Evolutionary conservation across 2,888 invertebrate genomes (phyloP).

Genomic region (Psylliodes chrysocephalus): DNA sequence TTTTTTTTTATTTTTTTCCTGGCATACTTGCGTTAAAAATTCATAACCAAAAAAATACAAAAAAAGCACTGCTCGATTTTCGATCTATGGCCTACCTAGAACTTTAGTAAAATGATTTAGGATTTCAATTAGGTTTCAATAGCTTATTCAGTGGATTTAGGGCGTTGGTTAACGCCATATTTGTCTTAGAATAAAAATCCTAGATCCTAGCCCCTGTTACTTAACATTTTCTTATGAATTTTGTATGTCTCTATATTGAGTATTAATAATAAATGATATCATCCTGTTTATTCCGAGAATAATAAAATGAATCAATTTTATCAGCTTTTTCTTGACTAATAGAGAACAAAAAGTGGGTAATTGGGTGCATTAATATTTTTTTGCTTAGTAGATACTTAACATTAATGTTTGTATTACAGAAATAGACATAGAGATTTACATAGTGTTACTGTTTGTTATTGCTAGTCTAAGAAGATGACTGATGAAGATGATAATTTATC

Average conservation of each 20-base stretch:
- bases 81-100: slow-evolving; percentile 34
- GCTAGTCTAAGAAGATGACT: slow-evolving; percentile 59
- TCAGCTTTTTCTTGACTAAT: slow-evolving; percentile 20
- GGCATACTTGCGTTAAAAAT: slow-evolving; percentile 60
- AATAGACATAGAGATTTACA: slow-evolving; percentile 30
- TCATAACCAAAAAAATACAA: slow-evolving; percentile 65
- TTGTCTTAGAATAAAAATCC: slow-evolving; percentile 59
- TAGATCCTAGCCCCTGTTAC: slow-evolving; percentile 46
- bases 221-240: slow-evolving; percentile 43
- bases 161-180: slow-evolving; percentile 65
- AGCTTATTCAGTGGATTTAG: slow-evolving; percentile 48
- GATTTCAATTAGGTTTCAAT: slow-evolving; percentile 23
- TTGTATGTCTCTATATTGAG: slow-evolving; percentile 40
- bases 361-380: slow-evolving; percentile 23
- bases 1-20: slow-evolving; percentile 48
- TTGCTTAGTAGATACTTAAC: slow-evolving; percentile 42
- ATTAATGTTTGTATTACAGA: slow-evolving; percentile 41
- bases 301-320: background rate
- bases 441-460: slow-evolving; percentile 45
- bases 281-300: slow-evolving; percentile 12
- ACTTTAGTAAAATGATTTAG: slow-evolving; percentile 35
- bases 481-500: slow-evolving; percentile 68
- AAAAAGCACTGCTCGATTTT: slow-evolving; percentile 50
- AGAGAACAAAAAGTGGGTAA: slow-evolving; percentile 15
- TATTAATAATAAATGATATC: slow-evolving; percentile 26